Conservation (phyloP, 2,113 vertebrate species). For the Misgurnus mizolepis region DNA sequence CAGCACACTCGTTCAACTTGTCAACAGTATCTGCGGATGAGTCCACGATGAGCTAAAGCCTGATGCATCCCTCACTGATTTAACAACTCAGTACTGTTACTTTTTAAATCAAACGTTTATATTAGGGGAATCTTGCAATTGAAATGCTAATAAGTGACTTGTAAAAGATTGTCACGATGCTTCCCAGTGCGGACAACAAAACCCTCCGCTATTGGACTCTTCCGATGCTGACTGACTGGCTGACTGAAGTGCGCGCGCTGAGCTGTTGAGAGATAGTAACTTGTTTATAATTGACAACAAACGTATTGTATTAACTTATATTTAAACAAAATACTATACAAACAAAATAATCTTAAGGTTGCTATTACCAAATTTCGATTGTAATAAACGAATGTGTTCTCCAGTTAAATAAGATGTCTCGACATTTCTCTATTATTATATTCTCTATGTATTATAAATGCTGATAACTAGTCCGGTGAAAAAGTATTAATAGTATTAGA, state of each 20-base stretch:
- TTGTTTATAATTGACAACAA: background rate
- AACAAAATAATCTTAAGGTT: background rate
- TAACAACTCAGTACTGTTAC: background rate
- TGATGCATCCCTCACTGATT: background rate
- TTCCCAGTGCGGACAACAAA: background rate
- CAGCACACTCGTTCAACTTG: conserved; percentile 32
- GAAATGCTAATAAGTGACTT: background rate
- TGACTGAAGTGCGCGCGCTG: background rate
- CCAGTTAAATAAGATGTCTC: no score
- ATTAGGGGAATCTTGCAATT: background rate
- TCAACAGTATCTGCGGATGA: conserved; percentile 35
- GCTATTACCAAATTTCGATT: background rate
- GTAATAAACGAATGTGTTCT: background rate
- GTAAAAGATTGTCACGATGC: background rate
- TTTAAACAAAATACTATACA: background rate
- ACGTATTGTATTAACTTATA: background rate
- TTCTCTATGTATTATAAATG: no score
- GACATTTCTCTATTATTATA: no score
- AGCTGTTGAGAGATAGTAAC: no score
- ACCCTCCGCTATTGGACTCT: conserved; percentile 32
- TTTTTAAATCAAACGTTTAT: background rate
- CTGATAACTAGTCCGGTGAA: no score
- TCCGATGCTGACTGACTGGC: conserved; percentile 3
- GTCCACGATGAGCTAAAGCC: conserved; percentile 11
- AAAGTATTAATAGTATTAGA: no score